Conservation (phyloP, 1,140 invertebrate species). For the Lordiphosa clarofinis region DNA sequence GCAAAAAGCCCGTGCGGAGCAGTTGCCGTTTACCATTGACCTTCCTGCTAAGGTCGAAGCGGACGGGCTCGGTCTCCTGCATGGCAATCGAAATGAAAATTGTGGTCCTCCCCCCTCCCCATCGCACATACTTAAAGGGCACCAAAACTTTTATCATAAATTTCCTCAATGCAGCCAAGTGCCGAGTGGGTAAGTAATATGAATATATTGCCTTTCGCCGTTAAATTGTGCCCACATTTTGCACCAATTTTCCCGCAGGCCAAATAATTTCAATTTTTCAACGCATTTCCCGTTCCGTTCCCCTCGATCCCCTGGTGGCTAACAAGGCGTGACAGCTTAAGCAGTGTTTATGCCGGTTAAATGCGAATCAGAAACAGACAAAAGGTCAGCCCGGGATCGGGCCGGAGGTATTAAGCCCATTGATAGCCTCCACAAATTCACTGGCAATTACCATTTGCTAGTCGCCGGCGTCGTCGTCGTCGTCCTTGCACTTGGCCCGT, state of each 20-base stretch:
- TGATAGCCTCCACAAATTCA: conserved; percentile 8
- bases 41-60: conserved; percentile 9
- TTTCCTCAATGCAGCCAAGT: conserved; percentile 27
- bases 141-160: conserved; percentile 65
- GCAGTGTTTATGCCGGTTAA: conserved; percentile 59
- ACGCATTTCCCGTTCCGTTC: not conserved
- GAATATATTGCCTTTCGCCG: conserved; percentile 40
- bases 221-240: conserved; percentile 3
- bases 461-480: not conserved
- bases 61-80: conserved; percentile 1
- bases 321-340: conserved; percentile 37
- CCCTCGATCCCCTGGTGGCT: conserved; percentile 1
- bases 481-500: conserved; percentile 14
- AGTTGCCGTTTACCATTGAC: conserved; percentile 9
- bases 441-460: conserved; percentile 14
- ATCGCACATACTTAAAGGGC: conserved; percentile 1
- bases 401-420: conserved; percentile 29
- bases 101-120: not conserved
- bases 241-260: conserved; percentile 21
- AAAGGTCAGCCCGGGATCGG: conserved; percentile 30
- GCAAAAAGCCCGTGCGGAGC: conserved; percentile 17
- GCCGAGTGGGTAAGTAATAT: conserved; percentile 44
- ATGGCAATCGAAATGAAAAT: conserved; percentile 23
- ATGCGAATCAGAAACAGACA: conserved; percentile 33
- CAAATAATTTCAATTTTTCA: conserved; percentile 56